phyloP scores from a whole-genome alignment of 2,888 invertebrate genomes.

The Tipula vernalis region DNA sequence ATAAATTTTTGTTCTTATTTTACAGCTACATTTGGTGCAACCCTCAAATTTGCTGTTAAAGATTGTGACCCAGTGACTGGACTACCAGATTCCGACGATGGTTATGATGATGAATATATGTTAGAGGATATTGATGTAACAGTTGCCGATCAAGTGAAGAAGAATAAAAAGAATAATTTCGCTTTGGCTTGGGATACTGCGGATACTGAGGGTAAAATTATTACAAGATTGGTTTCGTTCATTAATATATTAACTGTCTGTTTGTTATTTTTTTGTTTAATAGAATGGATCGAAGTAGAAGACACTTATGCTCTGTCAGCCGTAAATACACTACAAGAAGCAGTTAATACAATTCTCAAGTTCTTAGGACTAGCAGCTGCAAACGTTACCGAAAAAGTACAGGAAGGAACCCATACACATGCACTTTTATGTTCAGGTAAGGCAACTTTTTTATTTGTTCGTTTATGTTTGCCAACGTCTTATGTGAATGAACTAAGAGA shows the following conservation, averaged over 20 bases:
- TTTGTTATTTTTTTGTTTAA: neutral
- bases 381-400: slow-evolving; percentile 71
- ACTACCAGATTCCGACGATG: slow-evolving; percentile 85
- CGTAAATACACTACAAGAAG: slow-evolving; percentile 66
- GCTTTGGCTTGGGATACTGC: slow-evolving; percentile 68
- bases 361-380: slow-evolving; percentile 77
- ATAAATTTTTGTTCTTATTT: neutral
- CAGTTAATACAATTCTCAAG: slow-evolving; percentile 68
- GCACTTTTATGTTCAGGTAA: slow-evolving; percentile 66
- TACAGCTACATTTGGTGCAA: slow-evolving; percentile 65
- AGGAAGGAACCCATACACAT: slow-evolving; percentile 71
- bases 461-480: neutral
- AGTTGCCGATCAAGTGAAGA: slow-evolving; percentile 75
- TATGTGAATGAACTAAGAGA: neutral
- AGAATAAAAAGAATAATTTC: slow-evolving; percentile 64
- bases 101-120: slow-evolving; percentile 92
- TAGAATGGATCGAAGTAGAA: slow-evolving; percentile 56
- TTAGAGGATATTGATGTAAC: slow-evolving; percentile 84
- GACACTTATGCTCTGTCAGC: slow-evolving; percentile 86
- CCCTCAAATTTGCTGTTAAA: slow-evolving; percentile 84
- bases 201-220: slow-evolving; percentile 37
- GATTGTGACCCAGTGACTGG: slow-evolving; percentile 96
- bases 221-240: neutral
- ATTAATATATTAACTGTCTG: neutral
- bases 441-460: neutral